Percentiles rank a stretch among this genome's conserved stretches.
Evolutionary conservation across 2,888 invertebrate genomes (phyloP).

Genomic region (Bombylius major): DNA sequence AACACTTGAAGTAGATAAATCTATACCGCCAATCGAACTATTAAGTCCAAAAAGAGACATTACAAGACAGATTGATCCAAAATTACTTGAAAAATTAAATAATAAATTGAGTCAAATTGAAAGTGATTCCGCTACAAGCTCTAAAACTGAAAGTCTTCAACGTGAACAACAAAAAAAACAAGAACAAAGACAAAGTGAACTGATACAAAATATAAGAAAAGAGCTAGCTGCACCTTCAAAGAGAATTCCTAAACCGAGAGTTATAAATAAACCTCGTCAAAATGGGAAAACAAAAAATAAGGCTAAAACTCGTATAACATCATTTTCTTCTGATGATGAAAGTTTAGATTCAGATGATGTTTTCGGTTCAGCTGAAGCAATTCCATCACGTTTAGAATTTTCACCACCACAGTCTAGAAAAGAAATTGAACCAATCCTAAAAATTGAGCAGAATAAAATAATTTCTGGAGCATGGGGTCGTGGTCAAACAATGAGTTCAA

Average conservation of each 20-base stretch:
- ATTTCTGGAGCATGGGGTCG: conserved; percentile 54
- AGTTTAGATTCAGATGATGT: conserved; percentile 66
- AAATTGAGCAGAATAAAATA: conserved; percentile 57
- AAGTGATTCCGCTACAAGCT: conserved; percentile 63
- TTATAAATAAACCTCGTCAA: conserved; percentile 45
- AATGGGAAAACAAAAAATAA: conserved; percentile 49
- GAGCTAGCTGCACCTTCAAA: conserved; percentile 45
- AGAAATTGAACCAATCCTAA: conserved; percentile 60
- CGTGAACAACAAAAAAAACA: conserved; percentile 40
- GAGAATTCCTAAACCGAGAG: conserved; percentile 47
- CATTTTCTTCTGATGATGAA: conserved; percentile 64
- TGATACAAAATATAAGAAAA: conserved; percentile 46
- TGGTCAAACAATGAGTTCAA: conserved; percentile 63
- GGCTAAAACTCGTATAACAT: conserved; percentile 58
- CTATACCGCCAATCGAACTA: conserved; percentile 42
- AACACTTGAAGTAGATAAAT: conserved; percentile 57
- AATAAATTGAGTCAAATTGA: conserved; percentile 63
- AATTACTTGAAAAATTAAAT: conserved; percentile 52
- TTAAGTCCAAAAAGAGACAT: conserved; percentile 61
- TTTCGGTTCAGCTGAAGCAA: conserved; percentile 62
- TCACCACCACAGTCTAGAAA: conserved; percentile 64
- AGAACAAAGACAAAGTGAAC: conserved; percentile 43
- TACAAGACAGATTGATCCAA: conserved; percentile 54
- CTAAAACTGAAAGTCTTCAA: conserved; percentile 54
- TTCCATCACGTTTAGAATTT: conserved; percentile 56